Percentiles rank a stretch among this genome's conserved stretches.
phyloP scores from a whole-genome alignment of 53 echinoderm and acorn worm genomes.

The Hippasteria phrygiana region DNA sequence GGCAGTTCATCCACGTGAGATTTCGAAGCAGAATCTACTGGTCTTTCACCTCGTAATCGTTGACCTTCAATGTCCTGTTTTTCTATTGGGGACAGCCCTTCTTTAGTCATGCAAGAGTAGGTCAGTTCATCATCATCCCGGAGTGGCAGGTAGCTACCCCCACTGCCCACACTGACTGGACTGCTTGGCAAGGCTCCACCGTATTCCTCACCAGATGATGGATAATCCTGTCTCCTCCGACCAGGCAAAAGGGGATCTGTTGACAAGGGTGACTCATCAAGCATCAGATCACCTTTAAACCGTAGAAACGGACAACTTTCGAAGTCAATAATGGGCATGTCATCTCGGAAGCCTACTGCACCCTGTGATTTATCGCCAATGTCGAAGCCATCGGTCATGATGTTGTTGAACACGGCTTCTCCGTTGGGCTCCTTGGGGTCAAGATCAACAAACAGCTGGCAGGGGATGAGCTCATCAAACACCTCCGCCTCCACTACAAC shows the following conservation, averaged over 20 bases:
- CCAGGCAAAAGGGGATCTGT: conserved; percentile 1
- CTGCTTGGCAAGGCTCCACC: conserved; percentile 14
- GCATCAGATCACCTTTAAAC: neutral
- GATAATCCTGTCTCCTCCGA: conserved; percentile 1
- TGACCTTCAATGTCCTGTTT: neutral
- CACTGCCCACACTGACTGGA: conserved; percentile 29
- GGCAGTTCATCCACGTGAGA: neutral
- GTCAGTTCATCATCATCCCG: neutral
- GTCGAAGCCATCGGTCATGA: conserved; percentile 25
- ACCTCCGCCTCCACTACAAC: neutral
- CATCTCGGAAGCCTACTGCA: neutral
- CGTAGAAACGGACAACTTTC: conserved; percentile 8
- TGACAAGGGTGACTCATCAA: neutral
- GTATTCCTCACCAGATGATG: conserved; percentile 6
- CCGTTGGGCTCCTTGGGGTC: neutral
- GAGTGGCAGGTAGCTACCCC: conserved; percentile 40
- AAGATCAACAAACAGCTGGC: conserved; percentile 19
- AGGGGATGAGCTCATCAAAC: conserved; percentile 26
- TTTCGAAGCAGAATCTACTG: neutral
- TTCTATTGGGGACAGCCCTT: conserved; percentile 21
- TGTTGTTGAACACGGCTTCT: neutral
- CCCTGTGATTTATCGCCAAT: conserved; percentile 24
- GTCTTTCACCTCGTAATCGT: neutral
- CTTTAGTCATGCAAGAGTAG: conserved; percentile 28
- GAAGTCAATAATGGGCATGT: conserved; percentile 7